Base-by-base conservation (phyloP, 2,797 vertebrate genomes). In the Antennarius maculatus region DNA sequence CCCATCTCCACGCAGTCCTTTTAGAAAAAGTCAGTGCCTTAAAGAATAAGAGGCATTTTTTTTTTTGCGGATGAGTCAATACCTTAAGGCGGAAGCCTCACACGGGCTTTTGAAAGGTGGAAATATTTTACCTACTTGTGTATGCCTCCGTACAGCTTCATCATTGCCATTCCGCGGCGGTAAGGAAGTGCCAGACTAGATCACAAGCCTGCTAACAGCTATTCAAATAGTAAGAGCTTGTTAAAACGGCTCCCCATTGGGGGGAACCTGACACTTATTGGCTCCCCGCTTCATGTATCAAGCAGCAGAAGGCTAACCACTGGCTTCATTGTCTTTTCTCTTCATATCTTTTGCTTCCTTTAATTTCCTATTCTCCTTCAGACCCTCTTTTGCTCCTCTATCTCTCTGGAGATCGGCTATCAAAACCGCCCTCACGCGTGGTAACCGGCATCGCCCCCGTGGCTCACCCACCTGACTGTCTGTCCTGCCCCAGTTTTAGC, bases 191-290 rank as follows among this genome's bases (percentile, higher is more conserved):
- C 16, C 47, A 47, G 54, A 15, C 55, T 18, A 70, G 55, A 85
- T 79, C 71, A 76, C 67, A 79, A 66, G 60, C 50, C 70, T 63
- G 71, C 71, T 73, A 80, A 82, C 39, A 66, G 77, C 76, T 46
- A 73, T 71, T 79, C 60, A 69, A 69, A 76, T 56, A 66, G 49
- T 62, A 55, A 72, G 50, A 71, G 70, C 81, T 74, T 76, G 76
- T 88, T 87, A 80, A 87, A 85, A 81, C 67, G 70, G 70, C 62
- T 86, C 80, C 79, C 79, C 52, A 27, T 41, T 73, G 66, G 74
- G 79, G 71, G 52, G 70, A 52, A 67, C 60, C 51, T 67, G 74
- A 84, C 86, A 85, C 79, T 84, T 88, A 86, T 62, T 81, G 79
- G 72, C 37, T 76, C 61, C 52, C 29, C n/a, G 45, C 47, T 62